Percentiles rank a stretch among this genome's conserved stretches.
Evolutionary conservation across 2,113 vertebrate species (phyloP).

Genomic region (Calypte anna): DNA sequence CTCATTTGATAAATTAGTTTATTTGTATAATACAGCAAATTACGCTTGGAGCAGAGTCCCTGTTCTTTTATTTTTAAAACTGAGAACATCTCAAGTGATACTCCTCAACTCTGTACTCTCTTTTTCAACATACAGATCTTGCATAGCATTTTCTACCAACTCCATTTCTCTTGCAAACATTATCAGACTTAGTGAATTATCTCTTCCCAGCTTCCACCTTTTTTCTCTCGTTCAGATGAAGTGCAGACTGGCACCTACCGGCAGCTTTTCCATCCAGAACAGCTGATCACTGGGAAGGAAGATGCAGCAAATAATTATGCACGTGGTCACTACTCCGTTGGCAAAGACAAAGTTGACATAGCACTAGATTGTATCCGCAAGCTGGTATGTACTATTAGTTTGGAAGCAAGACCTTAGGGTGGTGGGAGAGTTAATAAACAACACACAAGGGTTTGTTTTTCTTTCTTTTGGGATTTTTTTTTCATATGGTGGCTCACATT

Average conservation of each 20-base stretch:
- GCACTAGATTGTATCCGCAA: slow-evolving; percentile 77
- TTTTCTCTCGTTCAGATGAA: slow-evolving; percentile 67
- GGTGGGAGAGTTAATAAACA: background rate
- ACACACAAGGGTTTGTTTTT: too few relatives aligned
- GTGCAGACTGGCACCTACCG: slow-evolving; percentile 73
- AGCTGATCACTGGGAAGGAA: slow-evolving; percentile 79
- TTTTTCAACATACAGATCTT: background rate
- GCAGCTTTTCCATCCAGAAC: slow-evolving; percentile 77
- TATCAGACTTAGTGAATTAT: background rate
- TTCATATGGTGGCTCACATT: background rate
- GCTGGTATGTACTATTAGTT: slow-evolving; percentile 53
- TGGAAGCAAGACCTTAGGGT: background rate
- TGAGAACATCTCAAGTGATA: background rate
- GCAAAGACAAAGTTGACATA: slow-evolving; percentile 77
- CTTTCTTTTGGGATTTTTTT: too few relatives aligned
- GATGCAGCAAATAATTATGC: slow-evolving; percentile 81
- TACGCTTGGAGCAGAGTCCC: background rate
- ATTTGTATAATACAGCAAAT: background rate
- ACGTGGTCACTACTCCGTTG: slow-evolving; percentile 77
- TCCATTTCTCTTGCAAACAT: background rate
- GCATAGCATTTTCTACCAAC: background rate
- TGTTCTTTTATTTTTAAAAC: background rate
- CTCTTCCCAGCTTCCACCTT: background rate
- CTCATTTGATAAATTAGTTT: background rate
- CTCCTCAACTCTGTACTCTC: background rate